Conservation (phyloP, 37 sponge, comb jelly and placozoan species). For the Chondrosia reniformis region DNA sequence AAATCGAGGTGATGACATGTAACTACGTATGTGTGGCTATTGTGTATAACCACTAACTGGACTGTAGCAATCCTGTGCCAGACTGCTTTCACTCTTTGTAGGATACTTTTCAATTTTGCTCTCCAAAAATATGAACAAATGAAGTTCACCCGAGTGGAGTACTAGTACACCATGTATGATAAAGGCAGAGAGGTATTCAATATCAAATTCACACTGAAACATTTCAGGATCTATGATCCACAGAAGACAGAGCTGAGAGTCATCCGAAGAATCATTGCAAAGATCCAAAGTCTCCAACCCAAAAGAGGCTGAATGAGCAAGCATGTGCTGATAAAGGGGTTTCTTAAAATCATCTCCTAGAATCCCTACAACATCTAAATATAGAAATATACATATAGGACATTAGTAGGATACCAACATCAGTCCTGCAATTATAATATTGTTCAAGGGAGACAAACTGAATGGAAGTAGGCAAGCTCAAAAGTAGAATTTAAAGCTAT, state of each 20-base stretch:
- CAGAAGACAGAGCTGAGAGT: neutral
- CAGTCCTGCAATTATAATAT: too few species aligned
- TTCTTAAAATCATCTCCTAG: neutral
- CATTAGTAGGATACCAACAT: too few species aligned
- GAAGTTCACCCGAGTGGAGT: neutral
- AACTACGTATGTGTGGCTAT: neutral
- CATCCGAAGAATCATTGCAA: neutral
- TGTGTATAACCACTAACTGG: slow-evolving; percentile 4
- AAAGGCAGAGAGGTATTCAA: neutral
- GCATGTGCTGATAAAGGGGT: slow-evolving; percentile 49
- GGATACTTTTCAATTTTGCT: slow-evolving; percentile 50
- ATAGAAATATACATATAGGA: neutral
- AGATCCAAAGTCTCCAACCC: slow-evolving; percentile 38
- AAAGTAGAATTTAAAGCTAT: too few species aligned
- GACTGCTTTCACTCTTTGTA: slow-evolving; percentile 2
- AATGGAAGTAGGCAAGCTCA: too few species aligned
- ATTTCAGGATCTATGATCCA: neutral
- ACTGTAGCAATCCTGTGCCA: slow-evolving; percentile 14
- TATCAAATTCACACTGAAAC: neutral
- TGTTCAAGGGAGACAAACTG: too few species aligned
- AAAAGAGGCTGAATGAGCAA: slow-evolving; percentile 48
- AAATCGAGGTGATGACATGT: neutral
- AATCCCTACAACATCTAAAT: slow-evolving; percentile 20
- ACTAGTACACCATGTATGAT: neutral
- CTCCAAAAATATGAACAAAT: slow-evolving; percentile 49